phyloP scores from a whole-genome alignment of 2,888 invertebrate species.

The Amphipoea lucens region DNA sequence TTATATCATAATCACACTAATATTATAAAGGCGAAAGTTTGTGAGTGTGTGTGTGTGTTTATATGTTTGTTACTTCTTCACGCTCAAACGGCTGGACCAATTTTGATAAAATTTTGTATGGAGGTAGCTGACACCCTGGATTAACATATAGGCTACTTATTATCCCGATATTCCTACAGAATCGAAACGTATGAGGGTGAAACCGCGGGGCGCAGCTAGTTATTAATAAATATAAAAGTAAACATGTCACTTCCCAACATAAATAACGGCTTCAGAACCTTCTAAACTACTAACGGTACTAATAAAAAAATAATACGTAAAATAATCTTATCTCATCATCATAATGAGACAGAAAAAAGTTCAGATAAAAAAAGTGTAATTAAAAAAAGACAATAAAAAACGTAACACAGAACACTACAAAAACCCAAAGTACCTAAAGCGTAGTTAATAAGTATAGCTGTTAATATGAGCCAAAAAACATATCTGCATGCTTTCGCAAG shows the following conservation, averaged over 20 bases:
- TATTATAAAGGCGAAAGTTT: too few species aligned
- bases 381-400: conserved; percentile 45
- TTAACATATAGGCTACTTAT: too few species aligned
- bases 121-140: too few species aligned
- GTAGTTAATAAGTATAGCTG: conserved; percentile 40
- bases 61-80: too few species aligned
- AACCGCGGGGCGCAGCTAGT: too few species aligned
- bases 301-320: conserved; percentile 7
- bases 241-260: neutral
- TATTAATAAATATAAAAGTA: neutral
- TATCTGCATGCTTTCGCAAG: conserved; percentile 17
- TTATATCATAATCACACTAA: too few species aligned
- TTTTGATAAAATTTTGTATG: too few species aligned
- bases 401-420: conserved; percentile 11
- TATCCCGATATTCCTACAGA: too few species aligned
- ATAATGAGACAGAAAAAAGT: conserved; percentile 23
- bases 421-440: conserved; percentile 5
- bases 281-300: neutral
- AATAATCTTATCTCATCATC: conserved; percentile 12
- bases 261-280: neutral
- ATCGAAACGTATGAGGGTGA: too few species aligned
- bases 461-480: conserved; percentile 39
- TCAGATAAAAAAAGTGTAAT: conserved; percentile 46
- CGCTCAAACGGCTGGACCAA: too few species aligned
- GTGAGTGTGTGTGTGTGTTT: too few species aligned